phyloP scores from a whole-genome alignment of 2,113 vertebrate species.

The Columba livia region DNA sequence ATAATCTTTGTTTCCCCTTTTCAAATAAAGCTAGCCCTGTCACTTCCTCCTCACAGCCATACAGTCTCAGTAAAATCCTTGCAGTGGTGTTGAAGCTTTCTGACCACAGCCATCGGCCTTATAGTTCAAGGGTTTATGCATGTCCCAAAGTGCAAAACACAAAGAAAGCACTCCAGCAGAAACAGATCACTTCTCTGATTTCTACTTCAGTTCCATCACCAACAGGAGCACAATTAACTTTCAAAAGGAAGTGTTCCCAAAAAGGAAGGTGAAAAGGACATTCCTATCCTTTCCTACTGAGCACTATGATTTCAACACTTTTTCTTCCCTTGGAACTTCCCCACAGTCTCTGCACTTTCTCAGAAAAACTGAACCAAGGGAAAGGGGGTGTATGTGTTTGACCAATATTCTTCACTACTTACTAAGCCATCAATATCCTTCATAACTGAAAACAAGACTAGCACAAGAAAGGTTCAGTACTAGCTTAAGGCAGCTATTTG shows the following conservation, averaged over 20 bases:
- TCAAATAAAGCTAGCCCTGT: neutral
- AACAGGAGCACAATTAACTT: neutral
- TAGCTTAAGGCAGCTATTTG: neutral
- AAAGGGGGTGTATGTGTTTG: neutral
- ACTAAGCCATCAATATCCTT: neutral
- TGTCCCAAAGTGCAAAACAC: neutral
- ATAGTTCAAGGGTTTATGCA: neutral
- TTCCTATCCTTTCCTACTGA: neutral
- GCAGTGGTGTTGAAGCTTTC: neutral
- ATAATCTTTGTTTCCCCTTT: neutral
- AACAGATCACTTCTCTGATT: slow-evolving; percentile 28
- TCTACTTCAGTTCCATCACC: slow-evolving; percentile 22
- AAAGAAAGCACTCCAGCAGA: neutral
- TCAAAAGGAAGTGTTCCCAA: neutral
- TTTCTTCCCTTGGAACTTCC: neutral
- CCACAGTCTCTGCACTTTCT: neutral
- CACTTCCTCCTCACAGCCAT: neutral
- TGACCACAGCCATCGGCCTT: slow-evolving; percentile 16
- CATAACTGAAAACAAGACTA: neutral
- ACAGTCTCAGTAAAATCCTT: neutral
- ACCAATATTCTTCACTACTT: neutral
- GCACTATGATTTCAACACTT: neutral
- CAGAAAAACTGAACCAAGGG: neutral
- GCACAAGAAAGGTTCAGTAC: neutral
- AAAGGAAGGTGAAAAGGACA: slow-evolving; percentile 47